Conservation (phyloP, 2,888 invertebrate genomes). For the Patella caerulea region DNA sequence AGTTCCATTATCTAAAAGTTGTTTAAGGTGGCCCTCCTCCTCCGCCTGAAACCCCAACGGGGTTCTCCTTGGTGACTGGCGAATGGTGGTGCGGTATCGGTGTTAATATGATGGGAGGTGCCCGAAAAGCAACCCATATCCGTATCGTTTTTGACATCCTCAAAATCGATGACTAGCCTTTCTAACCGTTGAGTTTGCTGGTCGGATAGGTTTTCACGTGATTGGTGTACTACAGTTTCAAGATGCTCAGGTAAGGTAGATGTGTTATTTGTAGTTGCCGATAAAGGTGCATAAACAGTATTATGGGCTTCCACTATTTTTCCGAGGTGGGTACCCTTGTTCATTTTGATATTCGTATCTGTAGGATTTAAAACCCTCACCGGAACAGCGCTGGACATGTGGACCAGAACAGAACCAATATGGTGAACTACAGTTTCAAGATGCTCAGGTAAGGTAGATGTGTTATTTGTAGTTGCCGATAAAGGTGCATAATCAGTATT, state of each 20-base stretch:
- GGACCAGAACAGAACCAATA: background rate
- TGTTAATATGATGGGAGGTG: constrained; percentile 31
- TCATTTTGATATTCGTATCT: background rate
- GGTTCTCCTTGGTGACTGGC: constrained; percentile 34
- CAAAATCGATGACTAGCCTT: constrained; percentile 21
- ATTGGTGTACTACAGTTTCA: constrained; percentile 9
- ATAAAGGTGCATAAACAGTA: background rate
- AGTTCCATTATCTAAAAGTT: constrained; percentile 28
- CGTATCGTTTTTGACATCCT: constrained; percentile 29
- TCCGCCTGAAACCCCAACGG: constrained; percentile 29
- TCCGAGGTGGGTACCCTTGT: background rate
- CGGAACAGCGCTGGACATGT: background rate
- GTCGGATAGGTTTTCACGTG: background rate
- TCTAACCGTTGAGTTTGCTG: constrained; percentile 14
- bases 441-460: too few species aligned
- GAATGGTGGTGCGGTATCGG: constrained; percentile 23
- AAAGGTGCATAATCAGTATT: background rate
- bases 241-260: constrained; percentile 25
- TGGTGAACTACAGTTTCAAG: too few species aligned
- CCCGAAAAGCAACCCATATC: constrained; percentile 30
- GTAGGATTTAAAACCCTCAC: background rate
- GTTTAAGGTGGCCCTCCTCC: constrained; percentile 28
- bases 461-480: too few species aligned
- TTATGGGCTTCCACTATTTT: background rate
- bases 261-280: too few species aligned